Conservation (phyloP, 2,888 invertebrate genomes). For the Lissonota sp. region DNA sequence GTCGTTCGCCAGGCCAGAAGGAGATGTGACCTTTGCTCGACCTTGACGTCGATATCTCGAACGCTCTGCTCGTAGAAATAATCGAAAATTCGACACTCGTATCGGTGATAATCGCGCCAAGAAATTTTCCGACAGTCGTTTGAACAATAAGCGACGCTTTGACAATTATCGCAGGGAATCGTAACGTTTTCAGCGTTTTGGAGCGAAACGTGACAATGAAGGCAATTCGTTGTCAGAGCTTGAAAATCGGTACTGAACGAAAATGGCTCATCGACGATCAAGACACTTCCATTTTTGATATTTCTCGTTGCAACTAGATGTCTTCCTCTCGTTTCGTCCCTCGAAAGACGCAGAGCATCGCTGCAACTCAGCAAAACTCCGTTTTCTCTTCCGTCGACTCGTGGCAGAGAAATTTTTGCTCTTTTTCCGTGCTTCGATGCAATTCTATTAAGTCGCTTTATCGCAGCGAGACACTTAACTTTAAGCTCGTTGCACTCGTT, state of each 20-base stretch:
- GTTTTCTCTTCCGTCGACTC: constrained; percentile 73
- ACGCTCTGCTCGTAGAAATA: constrained; percentile 73
- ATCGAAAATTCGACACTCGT: constrained; percentile 81
- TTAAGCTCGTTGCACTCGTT: constrained; percentile 71
- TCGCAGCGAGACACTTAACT: constrained; percentile 69
- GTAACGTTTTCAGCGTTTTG: constrained; percentile 66
- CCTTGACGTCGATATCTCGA: constrained; percentile 42
- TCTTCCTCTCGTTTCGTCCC: constrained; percentile 79
- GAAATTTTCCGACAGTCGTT: constrained; percentile 78
- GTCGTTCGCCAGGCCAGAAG: constrained; percentile 79
- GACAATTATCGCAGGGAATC: constrained; percentile 79
- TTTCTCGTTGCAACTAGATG: constrained; percentile 82
- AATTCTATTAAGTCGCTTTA: constrained; percentile 54
- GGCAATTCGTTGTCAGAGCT: constrained; percentile 77
- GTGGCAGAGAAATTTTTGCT: constrained; percentile 47
- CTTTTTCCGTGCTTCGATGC: constrained; percentile 23
- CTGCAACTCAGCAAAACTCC: constrained; percentile 73
- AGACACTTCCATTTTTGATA: constrained; percentile 80
- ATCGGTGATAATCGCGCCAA: constrained; percentile 80
- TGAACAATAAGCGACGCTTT: constrained; percentile 81
- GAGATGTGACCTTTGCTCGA: constrained; percentile 70
- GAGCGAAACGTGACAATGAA: constrained; percentile 78
- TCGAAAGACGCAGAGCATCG: constrained; percentile 73
- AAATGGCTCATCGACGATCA: constrained; percentile 79
- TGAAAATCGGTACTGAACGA: constrained; percentile 76